Evolutionary conservation across 2,888 invertebrate species (phyloP), one percentile per base, ranked within the genome.

Genomic region (Nebria brevicollis): DNA sequence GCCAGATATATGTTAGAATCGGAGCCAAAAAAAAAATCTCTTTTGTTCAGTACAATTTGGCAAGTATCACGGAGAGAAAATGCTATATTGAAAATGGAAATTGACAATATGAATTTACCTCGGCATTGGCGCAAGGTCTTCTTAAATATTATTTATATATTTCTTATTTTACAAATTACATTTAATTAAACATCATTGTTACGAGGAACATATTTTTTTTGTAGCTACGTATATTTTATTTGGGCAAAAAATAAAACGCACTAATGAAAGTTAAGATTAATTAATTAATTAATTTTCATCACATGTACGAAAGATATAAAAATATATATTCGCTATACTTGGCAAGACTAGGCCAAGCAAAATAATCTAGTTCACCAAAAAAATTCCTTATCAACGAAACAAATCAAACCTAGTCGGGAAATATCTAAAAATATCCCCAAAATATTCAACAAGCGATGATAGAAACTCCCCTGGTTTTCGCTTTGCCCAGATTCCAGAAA

Each of bases 1-100:
- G 54, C 54, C 6, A 54, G 4, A 54, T 54, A 54, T 54, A 54
- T 13, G 8, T 54, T 13, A 54, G 54, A 2, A 54, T 54, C 54
- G 4, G 54, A 54, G 54, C 54, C 54, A 54, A 54, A 11, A 54
- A 54, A 54, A 54, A 8, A 54, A 3, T 13, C 54, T 11, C 54
- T 54, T 54, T 54, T 54, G 54, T 54, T 54, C 54, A 54, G 8
- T 54, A 8, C 54, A 54, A 54, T 54, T 54, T 54, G 54, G 54
- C 54, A 54, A 54, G 54, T 13, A 11, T 0, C 7, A 54, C 54
- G 2, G 8, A 13, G 8, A 2, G 54, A 54, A 54, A 54, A 54
- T 54, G 54, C 54, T 54, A 54, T 54, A 54, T 54, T 54, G 54
- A 54, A 54, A 54, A 54, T 54, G 54, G 54, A 54, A 54, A 54